These are phyloP conservation scores for Ia io DNA, from an alignment of 2,113 vertebrate species.

Conservation along the genomic window DNA sequence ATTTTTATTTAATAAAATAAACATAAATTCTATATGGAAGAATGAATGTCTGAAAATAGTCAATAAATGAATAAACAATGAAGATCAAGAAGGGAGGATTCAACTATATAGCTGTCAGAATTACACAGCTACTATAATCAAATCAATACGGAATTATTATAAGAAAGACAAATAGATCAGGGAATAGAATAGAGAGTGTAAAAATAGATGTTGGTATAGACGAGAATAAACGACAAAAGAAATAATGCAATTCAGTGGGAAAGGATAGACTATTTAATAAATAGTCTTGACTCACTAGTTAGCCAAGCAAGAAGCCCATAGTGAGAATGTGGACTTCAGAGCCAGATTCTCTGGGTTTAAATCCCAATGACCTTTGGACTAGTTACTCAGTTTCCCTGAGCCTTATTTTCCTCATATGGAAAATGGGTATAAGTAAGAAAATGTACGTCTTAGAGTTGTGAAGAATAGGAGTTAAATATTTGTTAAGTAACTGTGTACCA, in stretches of 20 bases:
- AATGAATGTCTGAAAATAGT: not conserved
- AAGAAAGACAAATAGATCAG: not conserved
- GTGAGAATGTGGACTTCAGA: not conserved
- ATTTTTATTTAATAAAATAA: constrained; percentile 45
- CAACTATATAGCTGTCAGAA: not conserved
- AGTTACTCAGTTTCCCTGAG: not conserved
- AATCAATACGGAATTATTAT: not conserved
- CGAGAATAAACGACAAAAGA: not conserved
- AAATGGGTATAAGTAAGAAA: not conserved
- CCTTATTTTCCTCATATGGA: not conserved
- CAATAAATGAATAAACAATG: not conserved
- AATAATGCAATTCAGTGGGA: not conserved
- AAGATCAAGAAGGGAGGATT: not conserved
- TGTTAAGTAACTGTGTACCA: not conserved
- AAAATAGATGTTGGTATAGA: not conserved
- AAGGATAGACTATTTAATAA: not conserved
- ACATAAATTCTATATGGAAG: not conserved
- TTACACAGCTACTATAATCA: not conserved
- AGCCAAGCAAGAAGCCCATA: not conserved
- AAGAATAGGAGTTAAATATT: not conserved
- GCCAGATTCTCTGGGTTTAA: not conserved
- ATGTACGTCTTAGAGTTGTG: not conserved
- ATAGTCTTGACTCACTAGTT: not conserved
- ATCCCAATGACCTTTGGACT: not conserved
- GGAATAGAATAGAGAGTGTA: not conserved